Conservation (phyloP, 2,888 invertebrate genomes). For the Ashinkailepas kermadecensis region DNA sequence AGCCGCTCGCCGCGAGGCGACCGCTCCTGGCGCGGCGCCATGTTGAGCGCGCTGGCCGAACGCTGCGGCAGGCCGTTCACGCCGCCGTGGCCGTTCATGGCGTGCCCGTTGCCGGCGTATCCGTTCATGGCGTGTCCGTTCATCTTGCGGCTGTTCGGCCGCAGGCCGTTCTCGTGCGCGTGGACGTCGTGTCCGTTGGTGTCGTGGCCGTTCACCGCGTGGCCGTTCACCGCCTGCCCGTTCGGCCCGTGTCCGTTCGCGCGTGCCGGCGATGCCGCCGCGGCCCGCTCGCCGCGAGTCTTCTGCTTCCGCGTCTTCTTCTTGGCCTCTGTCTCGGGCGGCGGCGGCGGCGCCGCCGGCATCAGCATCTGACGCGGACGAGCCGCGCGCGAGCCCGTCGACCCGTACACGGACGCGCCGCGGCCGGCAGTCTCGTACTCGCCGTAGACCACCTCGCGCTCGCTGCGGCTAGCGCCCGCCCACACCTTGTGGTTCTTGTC, state of each 20-base stretch:
- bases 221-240: constrained; percentile 13
- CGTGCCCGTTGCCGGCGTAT: not conserved
- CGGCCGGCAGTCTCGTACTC: constrained; percentile 44
- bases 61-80: constrained; percentile 23
- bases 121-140: constrained; percentile 29
- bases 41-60: constrained; percentile 32
- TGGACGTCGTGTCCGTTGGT: constrained; percentile 29
- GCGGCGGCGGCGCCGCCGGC: constrained; percentile 71
- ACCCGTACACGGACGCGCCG: constrained; percentile 33
- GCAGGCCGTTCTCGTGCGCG: constrained; percentile 27
- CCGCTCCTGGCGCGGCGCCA: constrained; percentile 16
- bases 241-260: not conserved
- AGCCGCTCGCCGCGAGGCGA: constrained; percentile 17
- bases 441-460: constrained; percentile 47
- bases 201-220: constrained; percentile 21
- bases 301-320: constrained; percentile 7
- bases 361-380: constrained; percentile 73
- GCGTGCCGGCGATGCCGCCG: not conserved
- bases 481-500: constrained; percentile 92
- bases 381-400: constrained; percentile 28
- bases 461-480: constrained; percentile 56
- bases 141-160: constrained; percentile 28
- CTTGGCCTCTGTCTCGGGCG: constrained; percentile 42
- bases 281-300: not conserved
- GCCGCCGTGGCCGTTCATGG: not conserved